Evolutionary conservation across 2,888 invertebrate genomes (phyloP).

Genomic region (Lepidonotus clava): DNA sequence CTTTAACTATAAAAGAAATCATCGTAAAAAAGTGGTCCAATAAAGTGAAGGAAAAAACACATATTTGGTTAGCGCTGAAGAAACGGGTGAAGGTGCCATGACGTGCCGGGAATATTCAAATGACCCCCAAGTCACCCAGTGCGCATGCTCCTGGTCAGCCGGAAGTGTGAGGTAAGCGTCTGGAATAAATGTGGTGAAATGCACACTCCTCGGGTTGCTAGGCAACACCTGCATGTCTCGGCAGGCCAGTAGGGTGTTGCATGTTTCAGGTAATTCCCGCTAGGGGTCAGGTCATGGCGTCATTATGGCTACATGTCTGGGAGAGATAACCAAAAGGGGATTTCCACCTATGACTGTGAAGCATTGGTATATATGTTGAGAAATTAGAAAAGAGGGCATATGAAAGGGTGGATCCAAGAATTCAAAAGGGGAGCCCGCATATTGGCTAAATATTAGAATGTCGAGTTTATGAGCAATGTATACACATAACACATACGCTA

Average conservation of each 20-base stretch:
- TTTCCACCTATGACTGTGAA: no score
- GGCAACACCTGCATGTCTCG: background rate
- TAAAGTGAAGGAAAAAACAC: no score
- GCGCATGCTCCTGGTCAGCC: background rate
- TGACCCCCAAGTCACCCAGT: background rate
- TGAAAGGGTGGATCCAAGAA: no score
- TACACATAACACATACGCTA: no score
- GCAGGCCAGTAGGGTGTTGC: background rate
- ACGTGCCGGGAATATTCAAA: background rate
- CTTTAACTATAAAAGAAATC: no score
- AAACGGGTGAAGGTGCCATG: background rate
- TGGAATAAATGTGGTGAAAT: background rate
- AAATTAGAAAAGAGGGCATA: no score
- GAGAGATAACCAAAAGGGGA: background rate
- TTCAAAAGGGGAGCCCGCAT: no score
- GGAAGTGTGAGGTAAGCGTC: background rate
- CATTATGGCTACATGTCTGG: background rate
- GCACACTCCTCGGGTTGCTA: background rate
- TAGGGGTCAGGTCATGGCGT: slow-evolving; percentile 6
- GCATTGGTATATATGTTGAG: no score
- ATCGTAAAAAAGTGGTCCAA: no score
- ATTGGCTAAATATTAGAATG: no score
- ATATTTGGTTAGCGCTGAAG: no score
- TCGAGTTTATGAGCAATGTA: no score
- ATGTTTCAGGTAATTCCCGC: slow-evolving; percentile 1